These are phyloP conservation scores for Urocitellus parryii DNA, from an alignment of 2,113 vertebrate genomes.

Conservation along the genomic window DNA sequence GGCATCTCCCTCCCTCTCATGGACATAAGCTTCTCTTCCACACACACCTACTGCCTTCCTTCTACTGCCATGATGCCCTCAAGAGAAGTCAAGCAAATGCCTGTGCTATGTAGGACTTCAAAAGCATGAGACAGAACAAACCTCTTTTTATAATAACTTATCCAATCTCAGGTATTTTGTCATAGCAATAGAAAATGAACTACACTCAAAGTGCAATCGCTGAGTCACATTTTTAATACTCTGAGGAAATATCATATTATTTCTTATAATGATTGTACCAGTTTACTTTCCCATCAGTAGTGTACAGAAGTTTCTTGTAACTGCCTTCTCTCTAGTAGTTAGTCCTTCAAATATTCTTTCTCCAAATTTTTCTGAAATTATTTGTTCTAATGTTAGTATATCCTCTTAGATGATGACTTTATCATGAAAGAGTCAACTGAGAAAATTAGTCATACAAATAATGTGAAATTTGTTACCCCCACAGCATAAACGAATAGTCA, in stretches of 20 bases:
- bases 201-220: neutral
- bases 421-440: constrained; percentile 69
- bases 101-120: no score
- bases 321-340: neutral
- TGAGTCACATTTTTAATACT: no score
- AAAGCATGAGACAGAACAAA: neutral
- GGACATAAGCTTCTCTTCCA: neutral
- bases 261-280: neutral
- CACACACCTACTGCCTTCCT: neutral
- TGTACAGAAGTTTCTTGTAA: neutral
- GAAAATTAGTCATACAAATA: constrained; percentile 77
- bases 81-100: neutral
- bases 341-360: neutral
- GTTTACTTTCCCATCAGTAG: neutral
- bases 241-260: neutral
- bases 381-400: constrained; percentile 53
- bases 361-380: constrained; percentile 52
- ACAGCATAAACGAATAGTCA: neutral
- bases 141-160: neutral
- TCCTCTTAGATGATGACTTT: constrained; percentile 72
- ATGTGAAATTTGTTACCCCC: constrained; percentile 54
- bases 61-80: neutral
- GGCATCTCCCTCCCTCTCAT: neutral
- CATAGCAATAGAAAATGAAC: neutral
- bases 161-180: neutral